Evolutionary conservation across 2,113 vertebrate species (phyloP).

Genomic region (Tapirus terrestris): DNA sequence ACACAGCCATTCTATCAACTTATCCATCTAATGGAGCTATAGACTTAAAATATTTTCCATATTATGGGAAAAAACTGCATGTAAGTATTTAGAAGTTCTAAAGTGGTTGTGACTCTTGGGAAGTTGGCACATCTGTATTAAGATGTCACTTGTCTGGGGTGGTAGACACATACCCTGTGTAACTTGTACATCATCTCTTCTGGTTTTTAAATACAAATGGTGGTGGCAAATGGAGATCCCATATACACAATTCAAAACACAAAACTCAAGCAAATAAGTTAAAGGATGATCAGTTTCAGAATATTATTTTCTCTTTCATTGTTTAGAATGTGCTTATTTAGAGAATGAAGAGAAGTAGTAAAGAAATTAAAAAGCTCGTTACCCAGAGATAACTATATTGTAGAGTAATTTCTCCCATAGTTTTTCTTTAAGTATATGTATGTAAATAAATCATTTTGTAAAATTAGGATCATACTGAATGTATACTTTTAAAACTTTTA

Average conservation of each 20-base stretch:
- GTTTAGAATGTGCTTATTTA: not conserved
- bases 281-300: not conserved
- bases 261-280: not conserved
- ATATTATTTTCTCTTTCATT: not conserved
- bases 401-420: not conserved
- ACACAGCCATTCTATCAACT: constrained; percentile 85
- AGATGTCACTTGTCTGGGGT: not conserved
- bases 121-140: not conserved
- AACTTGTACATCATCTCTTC: not conserved
- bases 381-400: not conserved
- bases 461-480: not conserved
- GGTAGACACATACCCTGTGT: not conserved
- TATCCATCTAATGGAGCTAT: constrained; percentile 90
- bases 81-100: constrained; percentile 89
- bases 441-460: not conserved
- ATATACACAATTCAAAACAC: not conserved
- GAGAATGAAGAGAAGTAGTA: not conserved
- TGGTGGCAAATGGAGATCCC: not conserved
- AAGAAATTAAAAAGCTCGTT: not conserved
- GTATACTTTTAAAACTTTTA: not conserved
- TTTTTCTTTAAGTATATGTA: not conserved
- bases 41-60: constrained; percentile 97
- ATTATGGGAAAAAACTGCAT: constrained; percentile 95
- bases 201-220: not conserved
- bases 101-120: not conserved